Evolutionary conservation across 1,140 invertebrate genomes (phyloP), one percentile per base, ranked within the genome.

Genomic region (Magallana angulata): DNA sequence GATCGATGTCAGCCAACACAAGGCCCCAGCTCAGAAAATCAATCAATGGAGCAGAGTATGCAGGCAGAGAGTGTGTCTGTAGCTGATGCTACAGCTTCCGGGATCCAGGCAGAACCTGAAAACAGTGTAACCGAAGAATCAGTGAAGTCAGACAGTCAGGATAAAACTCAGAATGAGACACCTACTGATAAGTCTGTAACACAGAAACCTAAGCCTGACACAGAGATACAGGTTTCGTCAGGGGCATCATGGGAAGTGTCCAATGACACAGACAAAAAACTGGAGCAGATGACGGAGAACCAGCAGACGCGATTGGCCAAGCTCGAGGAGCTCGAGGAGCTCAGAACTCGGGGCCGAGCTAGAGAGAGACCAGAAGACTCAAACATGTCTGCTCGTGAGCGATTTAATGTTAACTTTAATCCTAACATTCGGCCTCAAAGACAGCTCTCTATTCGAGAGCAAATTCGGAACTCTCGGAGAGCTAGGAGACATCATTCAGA

Each of bases 401-500:
- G 87, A 24, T 85, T 88, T 60, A 84, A 84, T 83, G 18, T 81
- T 6, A 87, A 68, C 59, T 76, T 60, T 6, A 76, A 64, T 36
- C 62, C 59, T 48, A 60, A 58, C 71, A 57, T 18, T 18, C 56
- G 87, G 16, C 68, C 64, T 12, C 57, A 56, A 18, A 30, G 57
- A 62, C 87, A 76, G 11, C 83, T 76, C 9, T 85, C 87, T 7
- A 62, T 88, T 14, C n/a, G 82, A 62, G 87, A 88, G 36, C 87
- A 88, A 48, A 88, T 88, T 24, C 57, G 87, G 58, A 83, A 68
- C 12, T 80, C 64, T 11, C 76, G 87, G 64, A 64, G 30, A 56
- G 83, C 82, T 56, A 76, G 87, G 57, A 84, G 87, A 81, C 68
- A 84, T 64, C 68, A 84, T 59, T 88, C 87, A 18, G 87, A 88